Base-by-base conservation (phyloP, 2,888 invertebrate species). In the Macaria liturata region DNA sequence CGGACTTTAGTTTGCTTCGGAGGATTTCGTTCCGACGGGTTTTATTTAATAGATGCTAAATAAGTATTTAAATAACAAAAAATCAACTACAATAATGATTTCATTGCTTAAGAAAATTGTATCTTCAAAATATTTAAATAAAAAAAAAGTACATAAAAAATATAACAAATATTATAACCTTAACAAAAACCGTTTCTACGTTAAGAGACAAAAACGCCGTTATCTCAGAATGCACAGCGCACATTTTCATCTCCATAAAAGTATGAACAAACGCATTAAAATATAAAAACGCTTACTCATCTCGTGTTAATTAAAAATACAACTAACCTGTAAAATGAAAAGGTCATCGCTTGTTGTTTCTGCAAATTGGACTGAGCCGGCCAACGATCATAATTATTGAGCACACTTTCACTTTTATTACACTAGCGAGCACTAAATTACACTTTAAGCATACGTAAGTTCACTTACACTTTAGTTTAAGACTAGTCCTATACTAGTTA, bases 301-400 rank as follows among this genome's bases (percentile, higher is more conserved):
- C 70, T 68, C 71, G 64, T 69, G 74, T 78, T 83, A 82, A 85
- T 86, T 83, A 87, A 83, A 83, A 84, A 84, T 76, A 85, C 75
- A 82, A 86, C 88, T 87, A 78, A 89, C 89, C 89, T 88, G 89
- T 70, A 76, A 82, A 87, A 86, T 81, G 75, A 68, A 71, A 83
- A 81, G 83, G 81, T 84, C 89, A 88, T 88, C 76, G 86, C 70
- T 68, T 75, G 78, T 77, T 81, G 82, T 81, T 75, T 79, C 77
- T 76, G 81, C 76, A 76, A 80, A 80, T 78, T 79, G 75, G 71
- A 80, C 76, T 75, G 72, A 68, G 72, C 66, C 65, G 66, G 68
- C 65, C 73, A 69, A 70, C 65, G 70, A 75, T 69, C 79, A 81
- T 78, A 70, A 70, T 72, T 72, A 73, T 70, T 67, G 64, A 64